Evolutionary conservation across 2,888 invertebrate genomes (phyloP).

Genomic region (Mimumesa dahlbomi): DNA sequence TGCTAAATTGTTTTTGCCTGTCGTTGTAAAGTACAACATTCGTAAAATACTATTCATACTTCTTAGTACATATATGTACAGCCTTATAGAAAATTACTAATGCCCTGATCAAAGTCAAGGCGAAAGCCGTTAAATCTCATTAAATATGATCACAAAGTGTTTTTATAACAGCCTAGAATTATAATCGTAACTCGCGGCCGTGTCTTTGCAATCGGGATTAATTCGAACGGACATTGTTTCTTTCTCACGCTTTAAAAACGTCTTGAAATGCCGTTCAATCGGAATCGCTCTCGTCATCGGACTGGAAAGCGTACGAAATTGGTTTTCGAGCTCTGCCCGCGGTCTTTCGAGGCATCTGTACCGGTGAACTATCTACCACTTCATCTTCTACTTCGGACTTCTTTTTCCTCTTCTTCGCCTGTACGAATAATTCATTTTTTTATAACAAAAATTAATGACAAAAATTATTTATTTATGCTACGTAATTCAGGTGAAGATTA

Average conservation of each 20-base stretch:
- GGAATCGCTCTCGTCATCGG: slow-evolving; percentile 72
- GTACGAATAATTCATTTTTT: slow-evolving; percentile 1
- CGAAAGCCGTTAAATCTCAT: slow-evolving; percentile 25
- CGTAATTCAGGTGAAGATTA: no score
- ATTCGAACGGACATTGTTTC: slow-evolving; percentile 2
- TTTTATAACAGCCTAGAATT: slow-evolving; percentile 20
- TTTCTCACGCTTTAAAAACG: slow-evolving; percentile 10
- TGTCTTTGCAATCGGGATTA: slow-evolving; percentile 11
- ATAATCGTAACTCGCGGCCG: slow-evolving; percentile 5
- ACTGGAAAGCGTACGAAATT: slow-evolving; percentile 81
- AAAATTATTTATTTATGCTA: no score
- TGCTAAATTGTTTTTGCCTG: slow-evolving; percentile 32
- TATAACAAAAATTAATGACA: no score
- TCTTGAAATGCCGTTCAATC: slow-evolving; percentile 40
- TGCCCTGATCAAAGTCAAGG: slow-evolving; percentile 32
- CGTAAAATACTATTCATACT: slow-evolving; percentile 39
- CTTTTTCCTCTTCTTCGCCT: slow-evolving; percentile 71
- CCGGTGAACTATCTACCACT: slow-evolving; percentile 50
- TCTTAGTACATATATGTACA: slow-evolving; percentile 64
- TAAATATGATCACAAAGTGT: slow-evolving; percentile 33
- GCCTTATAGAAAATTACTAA: slow-evolving; percentile 55
- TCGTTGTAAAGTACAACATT: slow-evolving; percentile 24
- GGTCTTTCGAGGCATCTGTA: slow-evolving; percentile 74
- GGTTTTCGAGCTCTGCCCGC: slow-evolving; percentile 81
- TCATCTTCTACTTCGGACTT: slow-evolving; percentile 66